phyloP scores from a whole-genome alignment of 2,797 vertebrate species.

The Helostoma temminkii region DNA sequence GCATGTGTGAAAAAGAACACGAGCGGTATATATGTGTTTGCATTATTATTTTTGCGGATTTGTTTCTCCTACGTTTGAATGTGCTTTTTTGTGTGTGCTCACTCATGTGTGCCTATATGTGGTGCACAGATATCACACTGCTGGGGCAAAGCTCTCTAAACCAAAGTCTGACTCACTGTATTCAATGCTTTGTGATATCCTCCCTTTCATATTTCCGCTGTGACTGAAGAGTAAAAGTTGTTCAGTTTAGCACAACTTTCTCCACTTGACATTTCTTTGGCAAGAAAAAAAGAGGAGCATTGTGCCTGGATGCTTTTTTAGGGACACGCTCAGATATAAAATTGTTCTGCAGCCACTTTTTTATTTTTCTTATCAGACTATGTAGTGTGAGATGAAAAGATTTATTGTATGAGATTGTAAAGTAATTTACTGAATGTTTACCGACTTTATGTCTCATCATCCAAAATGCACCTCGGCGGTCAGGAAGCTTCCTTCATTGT shows the following conservation, averaged over 20 bases:
- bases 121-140: slow-evolving; percentile 74
- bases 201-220: slow-evolving; percentile 69
- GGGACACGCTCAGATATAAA: slow-evolving; percentile 26
- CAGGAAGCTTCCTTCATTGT: slow-evolving; percentile 13
- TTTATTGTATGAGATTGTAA: slow-evolving; percentile 26
- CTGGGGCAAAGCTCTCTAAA: slow-evolving; percentile 67
- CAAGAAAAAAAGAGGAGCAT: slow-evolving; percentile 41
- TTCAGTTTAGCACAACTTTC: slow-evolving; percentile 74
- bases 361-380: slow-evolving; percentile 21
- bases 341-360: slow-evolving; percentile 6
- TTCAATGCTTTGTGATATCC: slow-evolving; percentile 70
- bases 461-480: slow-evolving; percentile 23
- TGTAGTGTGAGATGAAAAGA: slow-evolving; percentile 15
- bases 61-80: slow-evolving; percentile 62
- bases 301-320: slow-evolving; percentile 54
- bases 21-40: slow-evolving; percentile 57
- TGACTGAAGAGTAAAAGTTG: slow-evolving; percentile 75
- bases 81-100: slow-evolving; percentile 70
- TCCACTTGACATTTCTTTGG: slow-evolving; percentile 63
- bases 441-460: slow-evolving; percentile 4
- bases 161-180: slow-evolving; percentile 72
- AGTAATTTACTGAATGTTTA: slow-evolving; percentile 10
- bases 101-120: slow-evolving; percentile 77
- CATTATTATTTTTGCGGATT: slow-evolving; percentile 70
- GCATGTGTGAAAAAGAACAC: slow-evolving; percentile 37